A percentile compares a stretch with the other conserved stretches of the same genome.
Evolutionary conservation across 2,113 vertebrate genomes (phyloP).

Genomic region (Aegithalos caudatus): DNA sequence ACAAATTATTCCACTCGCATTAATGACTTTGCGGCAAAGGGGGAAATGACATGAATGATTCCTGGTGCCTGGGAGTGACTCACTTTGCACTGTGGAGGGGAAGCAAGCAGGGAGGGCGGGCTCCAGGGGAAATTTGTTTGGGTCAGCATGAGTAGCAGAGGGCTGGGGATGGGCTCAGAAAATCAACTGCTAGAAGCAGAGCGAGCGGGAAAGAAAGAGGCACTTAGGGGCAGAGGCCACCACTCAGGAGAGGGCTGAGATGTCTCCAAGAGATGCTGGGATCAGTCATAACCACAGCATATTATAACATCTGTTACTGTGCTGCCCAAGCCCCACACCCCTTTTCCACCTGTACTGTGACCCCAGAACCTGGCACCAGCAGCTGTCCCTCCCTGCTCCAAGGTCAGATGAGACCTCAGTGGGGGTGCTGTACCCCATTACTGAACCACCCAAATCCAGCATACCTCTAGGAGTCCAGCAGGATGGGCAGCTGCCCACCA

Average conservation of each 20-base stretch:
- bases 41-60: conserved; percentile 56
- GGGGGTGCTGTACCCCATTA: background rate
- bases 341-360: background rate
- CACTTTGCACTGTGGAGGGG: background rate
- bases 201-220: background rate
- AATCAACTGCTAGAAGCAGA: background rate
- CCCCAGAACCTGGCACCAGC: background rate
- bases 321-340: background rate
- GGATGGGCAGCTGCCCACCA: background rate
- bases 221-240: background rate
- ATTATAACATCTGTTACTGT: background rate
- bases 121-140: background rate
- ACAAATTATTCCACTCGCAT: conserved; percentile 57
- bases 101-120: background rate
- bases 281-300: background rate
- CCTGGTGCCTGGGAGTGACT: conserved; percentile 25
- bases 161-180: background rate
- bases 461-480: background rate
- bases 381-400: background rate
- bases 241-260: background rate
- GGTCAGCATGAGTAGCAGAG: background rate
- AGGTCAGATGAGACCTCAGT: background rate
- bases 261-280: background rate
- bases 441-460: background rate
- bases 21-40: conserved; percentile 64